phyloP scores from a whole-genome alignment of 2,113 vertebrate genomes.

The Odocoileus hemionus region DNA sequence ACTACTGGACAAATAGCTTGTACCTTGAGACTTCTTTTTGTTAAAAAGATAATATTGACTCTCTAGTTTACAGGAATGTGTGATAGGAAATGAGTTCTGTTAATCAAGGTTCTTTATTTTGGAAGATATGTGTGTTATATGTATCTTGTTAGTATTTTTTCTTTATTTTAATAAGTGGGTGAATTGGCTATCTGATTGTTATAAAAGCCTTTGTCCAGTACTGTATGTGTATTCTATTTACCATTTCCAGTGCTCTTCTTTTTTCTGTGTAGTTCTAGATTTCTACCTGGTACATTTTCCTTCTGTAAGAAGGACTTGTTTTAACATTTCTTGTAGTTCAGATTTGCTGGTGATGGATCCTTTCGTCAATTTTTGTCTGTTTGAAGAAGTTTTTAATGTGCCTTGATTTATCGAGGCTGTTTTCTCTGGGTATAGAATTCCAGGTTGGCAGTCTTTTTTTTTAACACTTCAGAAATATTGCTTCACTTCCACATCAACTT shows the following conservation, averaged over 20 bases:
- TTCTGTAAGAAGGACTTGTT: background rate
- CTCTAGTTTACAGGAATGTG: background rate
- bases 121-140: background rate
- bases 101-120: constrained; percentile 22
- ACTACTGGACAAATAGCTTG: background rate
- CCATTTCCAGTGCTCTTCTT: background rate
- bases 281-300: constrained; percentile 7
- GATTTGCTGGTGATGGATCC: background rate
- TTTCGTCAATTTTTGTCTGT: background rate
- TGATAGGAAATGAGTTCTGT: background rate
- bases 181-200: background rate
- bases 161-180: background rate
- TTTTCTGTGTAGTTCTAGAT: background rate
- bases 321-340: background rate
- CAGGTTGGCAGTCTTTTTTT: background rate
- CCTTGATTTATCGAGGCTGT: background rate
- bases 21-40: background rate
- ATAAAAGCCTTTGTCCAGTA: background rate
- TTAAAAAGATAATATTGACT: background rate
- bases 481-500: constrained; percentile 22
- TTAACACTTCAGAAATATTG: background rate
- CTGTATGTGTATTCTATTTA: background rate
- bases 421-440: constrained; percentile 6
- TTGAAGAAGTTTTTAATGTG: constrained; percentile 25
- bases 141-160: background rate